These are phyloP conservation scores for Grammomys surdaster DNA, from an alignment of 2,113 vertebrate species.

Conservation along the genomic window DNA sequence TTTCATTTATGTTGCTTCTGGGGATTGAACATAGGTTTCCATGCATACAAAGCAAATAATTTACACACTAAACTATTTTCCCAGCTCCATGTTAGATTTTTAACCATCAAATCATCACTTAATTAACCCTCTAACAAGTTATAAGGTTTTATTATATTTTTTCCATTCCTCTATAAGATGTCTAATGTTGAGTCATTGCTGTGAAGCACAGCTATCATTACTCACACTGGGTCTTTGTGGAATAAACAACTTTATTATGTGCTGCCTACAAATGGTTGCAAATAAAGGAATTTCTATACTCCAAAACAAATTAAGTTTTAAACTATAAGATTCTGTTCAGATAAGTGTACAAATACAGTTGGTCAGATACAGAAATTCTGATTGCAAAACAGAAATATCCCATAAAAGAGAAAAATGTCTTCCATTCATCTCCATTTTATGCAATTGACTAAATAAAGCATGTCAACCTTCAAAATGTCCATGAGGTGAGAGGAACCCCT, in stretches of 20 bases:
- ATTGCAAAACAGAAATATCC: conserved; percentile 9
- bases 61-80: background rate
- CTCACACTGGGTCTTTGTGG: background rate
- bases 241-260: conserved; percentile 23
- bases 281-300: background rate
- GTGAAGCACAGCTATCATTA: background rate
- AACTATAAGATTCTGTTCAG: background rate
- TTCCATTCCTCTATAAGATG: background rate
- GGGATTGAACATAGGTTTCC: background rate
- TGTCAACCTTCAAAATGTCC: background rate
- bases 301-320: background rate
- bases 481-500: background rate
- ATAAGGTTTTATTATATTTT: background rate
- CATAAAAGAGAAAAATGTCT: conserved; percentile 50
- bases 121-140: background rate
- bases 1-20: background rate
- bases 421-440: background rate
- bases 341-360: background rate
- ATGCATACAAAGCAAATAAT: background rate
- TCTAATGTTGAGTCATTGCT: background rate
- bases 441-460: conserved; percentile 32
- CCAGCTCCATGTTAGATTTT: background rate
- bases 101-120: background rate
- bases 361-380: background rate
- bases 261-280: background rate